A percentile compares a stretch with the other conserved stretches of the same genome.
Evolutionary conservation across 2,888 invertebrate species (phyloP).

Genomic region (Zaprionus lineosus): DNA sequence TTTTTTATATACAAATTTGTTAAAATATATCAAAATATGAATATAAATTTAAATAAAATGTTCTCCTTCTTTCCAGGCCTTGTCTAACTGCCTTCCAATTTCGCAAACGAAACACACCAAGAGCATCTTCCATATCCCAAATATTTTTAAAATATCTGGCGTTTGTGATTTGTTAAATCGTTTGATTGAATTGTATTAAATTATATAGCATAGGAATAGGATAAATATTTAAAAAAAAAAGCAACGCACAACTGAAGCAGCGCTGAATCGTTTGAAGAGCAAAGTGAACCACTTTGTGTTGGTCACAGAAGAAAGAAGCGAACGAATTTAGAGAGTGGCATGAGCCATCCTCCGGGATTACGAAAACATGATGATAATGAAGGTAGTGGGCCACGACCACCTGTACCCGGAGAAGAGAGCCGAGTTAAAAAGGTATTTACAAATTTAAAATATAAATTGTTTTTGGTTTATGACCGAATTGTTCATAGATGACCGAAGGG

Average conservation of each 20-base stretch:
- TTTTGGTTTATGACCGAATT: neutral
- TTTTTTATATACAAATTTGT: too few relatives aligned
- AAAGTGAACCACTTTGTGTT: constrained; percentile 27
- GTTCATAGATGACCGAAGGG: constrained; percentile 82
- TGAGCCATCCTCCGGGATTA: constrained; percentile 82
- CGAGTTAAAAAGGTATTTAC: constrained; percentile 81
- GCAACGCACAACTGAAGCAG: constrained; percentile 14
- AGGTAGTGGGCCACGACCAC: constrained; percentile 88
- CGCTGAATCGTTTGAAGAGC: neutral
- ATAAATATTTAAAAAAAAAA: constrained; percentile 40
- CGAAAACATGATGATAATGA: constrained; percentile 83
- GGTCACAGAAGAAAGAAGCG: constrained; percentile 11
- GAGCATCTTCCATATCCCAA: constrained; percentile 81
- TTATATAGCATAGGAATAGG: constrained; percentile 40
- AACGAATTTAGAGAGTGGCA: constrained; percentile 79
- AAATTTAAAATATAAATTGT: neutral
- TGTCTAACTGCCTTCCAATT: constrained; percentile 83
- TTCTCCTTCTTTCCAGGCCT: constrained; percentile 80
- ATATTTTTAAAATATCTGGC: constrained; percentile 80
- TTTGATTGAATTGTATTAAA: constrained; percentile 49
- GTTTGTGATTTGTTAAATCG: constrained; percentile 78
- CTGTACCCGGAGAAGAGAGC: constrained; percentile 89
- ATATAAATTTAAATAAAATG: too few relatives aligned
- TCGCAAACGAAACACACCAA: constrained; percentile 71
- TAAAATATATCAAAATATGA: too few relatives aligned